A percentile compares a stretch with the other conserved stretches of the same genome.
These are phyloP conservation scores for Coryphaenoides rupestris DNA, from an alignment of 2,113 vertebrate species.

Conservation along the genomic window DNA sequence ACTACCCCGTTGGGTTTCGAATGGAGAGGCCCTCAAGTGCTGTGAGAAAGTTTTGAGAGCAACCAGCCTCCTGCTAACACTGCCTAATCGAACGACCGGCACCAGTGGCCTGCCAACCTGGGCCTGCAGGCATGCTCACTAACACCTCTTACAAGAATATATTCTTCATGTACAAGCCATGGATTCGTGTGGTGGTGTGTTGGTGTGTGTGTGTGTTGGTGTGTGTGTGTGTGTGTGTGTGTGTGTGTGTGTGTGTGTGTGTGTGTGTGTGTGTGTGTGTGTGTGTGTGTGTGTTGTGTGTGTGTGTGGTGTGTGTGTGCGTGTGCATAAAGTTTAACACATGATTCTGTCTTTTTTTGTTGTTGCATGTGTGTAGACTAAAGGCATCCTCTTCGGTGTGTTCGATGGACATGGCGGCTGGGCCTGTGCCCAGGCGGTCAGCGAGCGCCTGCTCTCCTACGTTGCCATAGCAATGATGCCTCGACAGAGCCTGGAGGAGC, in stretches of 20 bases:
- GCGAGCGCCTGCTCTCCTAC: conserved; percentile 88
- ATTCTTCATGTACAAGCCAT: too few species aligned
- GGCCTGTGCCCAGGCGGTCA: conserved; percentile 88
- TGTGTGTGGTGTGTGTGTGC: not conserved
- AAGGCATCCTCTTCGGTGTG: conserved; percentile 90
- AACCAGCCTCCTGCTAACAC: conserved; percentile 89
- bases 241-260: not conserved
- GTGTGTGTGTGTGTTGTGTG: too few species aligned
- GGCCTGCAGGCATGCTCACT: conserved; percentile 66
- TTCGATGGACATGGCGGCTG: conserved; percentile 92
- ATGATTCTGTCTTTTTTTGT: not conserved
- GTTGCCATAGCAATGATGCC: conserved; percentile 86
- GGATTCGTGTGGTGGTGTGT: too few species aligned
- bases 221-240: too few species aligned
- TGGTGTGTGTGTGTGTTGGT: too few species aligned
- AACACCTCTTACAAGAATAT: too few species aligned
- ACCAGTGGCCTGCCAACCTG: conserved; percentile 82
- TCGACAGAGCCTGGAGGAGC: conserved; percentile 78
- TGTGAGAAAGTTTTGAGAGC: conserved; percentile 86
- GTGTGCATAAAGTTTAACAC: not conserved
- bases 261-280: not conserved
- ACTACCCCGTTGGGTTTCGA: conserved; percentile 71
- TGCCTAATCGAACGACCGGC: conserved; percentile 87
- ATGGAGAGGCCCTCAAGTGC: conserved; percentile 66
- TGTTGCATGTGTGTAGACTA: conserved; percentile 71